Conservation (phyloP, 2,888 invertebrate species). For the Tipula vernalis region DNA sequence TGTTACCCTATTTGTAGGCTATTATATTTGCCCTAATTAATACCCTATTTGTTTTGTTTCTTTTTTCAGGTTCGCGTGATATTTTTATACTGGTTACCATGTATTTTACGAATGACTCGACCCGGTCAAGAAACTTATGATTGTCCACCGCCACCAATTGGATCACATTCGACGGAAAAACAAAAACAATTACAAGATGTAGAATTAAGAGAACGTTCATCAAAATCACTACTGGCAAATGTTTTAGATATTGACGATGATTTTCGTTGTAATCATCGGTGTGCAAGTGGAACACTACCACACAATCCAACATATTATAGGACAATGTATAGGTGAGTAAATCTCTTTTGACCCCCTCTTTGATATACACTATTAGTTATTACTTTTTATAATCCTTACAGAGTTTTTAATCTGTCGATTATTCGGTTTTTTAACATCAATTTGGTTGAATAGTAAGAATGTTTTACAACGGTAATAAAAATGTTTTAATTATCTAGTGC, state of each 20-base stretch:
- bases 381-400: too few species aligned
- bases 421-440: too few species aligned
- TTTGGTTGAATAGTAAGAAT: too few species aligned
- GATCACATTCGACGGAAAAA: constrained; percentile 51
- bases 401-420: too few species aligned
- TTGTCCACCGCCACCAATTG: constrained; percentile 38
- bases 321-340: constrained; percentile 46
- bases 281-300: constrained; percentile 39
- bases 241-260: constrained; percentile 96
- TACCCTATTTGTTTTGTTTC: neutral
- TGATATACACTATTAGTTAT: too few species aligned
- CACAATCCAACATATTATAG: constrained; percentile 53
- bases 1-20: too few species aligned
- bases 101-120: constrained; percentile 86
- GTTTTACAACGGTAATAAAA: too few species aligned
- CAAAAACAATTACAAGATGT: constrained; percentile 57
- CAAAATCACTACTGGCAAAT: constrained; percentile 90
- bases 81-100: constrained; percentile 96
- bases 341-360: too few species aligned
- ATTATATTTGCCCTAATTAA: too few species aligned
- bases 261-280: constrained; percentile 66
- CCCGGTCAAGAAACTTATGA: constrained; percentile 46
- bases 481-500: too few species aligned
- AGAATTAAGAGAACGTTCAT: constrained; percentile 79
- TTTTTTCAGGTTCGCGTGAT: constrained; percentile 66